Conservation (phyloP, 2,888 invertebrate genomes). For the Diaperis boleti region DNA sequence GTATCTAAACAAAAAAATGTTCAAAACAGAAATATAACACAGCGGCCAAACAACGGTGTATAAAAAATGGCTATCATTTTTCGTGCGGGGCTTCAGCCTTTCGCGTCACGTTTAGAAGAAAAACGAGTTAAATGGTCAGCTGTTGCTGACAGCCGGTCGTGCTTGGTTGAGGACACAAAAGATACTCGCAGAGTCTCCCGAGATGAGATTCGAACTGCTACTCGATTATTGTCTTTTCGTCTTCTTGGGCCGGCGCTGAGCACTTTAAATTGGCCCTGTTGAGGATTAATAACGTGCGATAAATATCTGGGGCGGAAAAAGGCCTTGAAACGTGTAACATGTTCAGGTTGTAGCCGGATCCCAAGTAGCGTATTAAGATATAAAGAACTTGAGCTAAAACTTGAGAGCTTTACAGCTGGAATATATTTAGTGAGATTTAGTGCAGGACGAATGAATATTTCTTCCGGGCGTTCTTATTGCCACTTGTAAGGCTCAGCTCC, state of each 20-base stretch:
- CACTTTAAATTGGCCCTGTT: slow-evolving; percentile 33
- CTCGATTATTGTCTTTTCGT: slow-evolving; percentile 36
- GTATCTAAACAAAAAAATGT: slow-evolving; percentile 29
- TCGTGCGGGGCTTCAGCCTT: slow-evolving; percentile 51
- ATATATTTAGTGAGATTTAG: slow-evolving; percentile 49
- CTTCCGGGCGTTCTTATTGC: slow-evolving; percentile 41
- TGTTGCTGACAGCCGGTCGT: slow-evolving; percentile 56
- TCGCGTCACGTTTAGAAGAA: slow-evolving; percentile 57
- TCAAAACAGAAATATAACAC: slow-evolving; percentile 45
- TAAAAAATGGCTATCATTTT: slow-evolving; percentile 58
- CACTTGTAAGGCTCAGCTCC: slow-evolving; percentile 41
- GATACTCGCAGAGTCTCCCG: slow-evolving; percentile 35
- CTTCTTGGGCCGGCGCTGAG: slow-evolving; percentile 1
- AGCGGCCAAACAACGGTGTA: slow-evolving; percentile 53
- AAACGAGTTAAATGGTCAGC: slow-evolving; percentile 60
- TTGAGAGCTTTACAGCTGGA: slow-evolving; percentile 47
- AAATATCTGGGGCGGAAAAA: slow-evolving; percentile 29
- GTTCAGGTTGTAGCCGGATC: slow-evolving; percentile 34
- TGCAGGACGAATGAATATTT: slow-evolving; percentile 44
- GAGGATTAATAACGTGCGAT: slow-evolving; percentile 37
- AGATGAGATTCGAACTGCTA: slow-evolving; percentile 25
- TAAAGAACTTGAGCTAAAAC: slow-evolving; percentile 45
- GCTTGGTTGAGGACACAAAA: slow-evolving; percentile 42
- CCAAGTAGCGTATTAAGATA: slow-evolving; percentile 40
- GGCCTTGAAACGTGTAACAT: slow-evolving; percentile 26